These are phyloP conservation scores for Trissolcus japonicus DNA, from an alignment of 2,888 invertebrate species.

Conservation along the genomic window DNA sequence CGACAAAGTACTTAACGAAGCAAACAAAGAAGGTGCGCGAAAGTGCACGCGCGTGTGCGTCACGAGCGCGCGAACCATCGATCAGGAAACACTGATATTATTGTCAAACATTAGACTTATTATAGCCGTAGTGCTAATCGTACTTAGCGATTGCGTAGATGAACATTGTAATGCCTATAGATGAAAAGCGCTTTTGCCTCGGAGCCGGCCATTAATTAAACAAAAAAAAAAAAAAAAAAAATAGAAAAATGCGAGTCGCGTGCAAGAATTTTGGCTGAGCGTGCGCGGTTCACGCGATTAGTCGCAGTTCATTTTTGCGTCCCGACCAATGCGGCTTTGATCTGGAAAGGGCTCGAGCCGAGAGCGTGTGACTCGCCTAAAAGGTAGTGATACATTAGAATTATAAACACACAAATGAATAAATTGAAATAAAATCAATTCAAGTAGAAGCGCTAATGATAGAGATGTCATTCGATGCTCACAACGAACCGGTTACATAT, in stretches of 20 bases:
- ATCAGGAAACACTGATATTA: constrained; percentile 36
- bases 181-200: constrained; percentile 54
- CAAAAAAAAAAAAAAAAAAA: not conserved
- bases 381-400: constrained; percentile 71
- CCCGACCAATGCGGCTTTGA: constrained; percentile 18
- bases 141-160: constrained; percentile 72
- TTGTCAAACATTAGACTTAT: constrained; percentile 68
- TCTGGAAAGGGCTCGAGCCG: constrained; percentile 58
- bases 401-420: too few relatives aligned
- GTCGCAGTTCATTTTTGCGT: constrained; percentile 23
- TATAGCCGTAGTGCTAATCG: constrained; percentile 73
- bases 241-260: too few relatives aligned
- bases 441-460: constrained; percentile 62
- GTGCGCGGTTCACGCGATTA: not conserved
- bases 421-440: constrained; percentile 57
- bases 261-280: not conserved
- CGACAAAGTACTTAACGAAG: constrained; percentile 50
- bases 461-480: constrained; percentile 66
- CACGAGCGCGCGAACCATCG: constrained; percentile 12
- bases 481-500: constrained; percentile 30
- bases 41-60: constrained; percentile 9
- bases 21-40: constrained; percentile 23
- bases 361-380: constrained; percentile 64
- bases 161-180: constrained; percentile 67
- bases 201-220: constrained; percentile 31